These are phyloP conservation scores for Pammene aurita DNA, from an alignment of 2,888 invertebrate genomes.

Conservation along the genomic window DNA sequence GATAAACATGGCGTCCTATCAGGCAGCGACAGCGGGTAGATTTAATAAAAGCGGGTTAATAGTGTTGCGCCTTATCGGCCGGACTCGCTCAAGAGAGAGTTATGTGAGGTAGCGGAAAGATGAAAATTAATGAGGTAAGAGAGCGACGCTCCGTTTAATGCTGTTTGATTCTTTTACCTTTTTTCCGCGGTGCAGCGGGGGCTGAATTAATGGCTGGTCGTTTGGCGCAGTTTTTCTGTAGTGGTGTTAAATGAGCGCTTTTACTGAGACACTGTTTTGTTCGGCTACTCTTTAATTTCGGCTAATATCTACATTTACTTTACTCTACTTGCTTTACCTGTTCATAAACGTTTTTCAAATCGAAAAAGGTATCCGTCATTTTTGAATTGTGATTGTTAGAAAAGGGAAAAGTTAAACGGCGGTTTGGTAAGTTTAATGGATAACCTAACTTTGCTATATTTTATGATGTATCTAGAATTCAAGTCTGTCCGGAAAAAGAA, in stretches of 20 bases:
- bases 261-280: slow-evolving; percentile 41
- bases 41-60: slow-evolving; percentile 73
- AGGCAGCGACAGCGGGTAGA: slow-evolving; percentile 76
- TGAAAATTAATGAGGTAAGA: slow-evolving; percentile 83
- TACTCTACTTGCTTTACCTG: no score
- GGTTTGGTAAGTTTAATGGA: no score
- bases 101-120: slow-evolving; percentile 78
- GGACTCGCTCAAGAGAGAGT: slow-evolving; percentile 80
- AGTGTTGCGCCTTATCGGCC: slow-evolving; percentile 75
- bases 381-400: no score
- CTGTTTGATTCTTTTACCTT: slow-evolving; percentile 65
- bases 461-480: no score
- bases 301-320: slow-evolving; percentile 24
- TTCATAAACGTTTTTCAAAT: no score
- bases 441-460: no score
- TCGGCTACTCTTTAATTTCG: slow-evolving; percentile 36
- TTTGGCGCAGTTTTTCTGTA: slow-evolving; percentile 57
- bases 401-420: no score
- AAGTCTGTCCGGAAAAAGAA: no score
- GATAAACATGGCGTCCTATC: slow-evolving; percentile 78
- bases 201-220: slow-evolving; percentile 61
- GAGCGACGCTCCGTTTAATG: slow-evolving; percentile 68
- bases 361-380: no score
- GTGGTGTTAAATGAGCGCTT: slow-evolving; percentile 37
- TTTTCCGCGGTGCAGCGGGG: slow-evolving; percentile 48